phyloP scores from a whole-genome alignment of 2,113 vertebrate species.

The Pundamilia nyererei region DNA sequence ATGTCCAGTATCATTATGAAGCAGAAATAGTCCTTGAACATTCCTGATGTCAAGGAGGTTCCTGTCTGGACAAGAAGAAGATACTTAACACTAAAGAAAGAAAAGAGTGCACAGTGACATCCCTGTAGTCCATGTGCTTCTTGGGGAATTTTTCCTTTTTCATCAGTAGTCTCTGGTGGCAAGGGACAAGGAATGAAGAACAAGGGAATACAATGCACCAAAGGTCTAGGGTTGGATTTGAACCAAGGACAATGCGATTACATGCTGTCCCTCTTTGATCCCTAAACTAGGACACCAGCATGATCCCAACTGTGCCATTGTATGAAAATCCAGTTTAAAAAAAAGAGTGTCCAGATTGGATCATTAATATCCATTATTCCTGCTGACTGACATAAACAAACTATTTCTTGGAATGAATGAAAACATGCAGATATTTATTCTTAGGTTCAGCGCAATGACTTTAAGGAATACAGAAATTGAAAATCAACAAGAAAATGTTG shows the following conservation, averaged over 20 bases:
- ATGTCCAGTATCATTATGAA: slow-evolving; percentile 50
- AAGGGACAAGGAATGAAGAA: not conserved
- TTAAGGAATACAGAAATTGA: not conserved
- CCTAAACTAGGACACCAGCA: not conserved
- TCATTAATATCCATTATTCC: not conserved
- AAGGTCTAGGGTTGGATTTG: not conserved
- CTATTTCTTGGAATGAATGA: not conserved
- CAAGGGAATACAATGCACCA: not conserved
- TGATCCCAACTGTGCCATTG: not conserved
- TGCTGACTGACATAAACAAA: not conserved
- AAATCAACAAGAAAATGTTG: not conserved
- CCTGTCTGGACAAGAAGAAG: slow-evolving; percentile 21
- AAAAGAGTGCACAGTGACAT: not conserved
- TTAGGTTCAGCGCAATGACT: not conserved
- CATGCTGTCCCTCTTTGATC: not conserved
- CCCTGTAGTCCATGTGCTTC: not conserved
- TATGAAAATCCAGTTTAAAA: not conserved
- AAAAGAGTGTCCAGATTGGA: not conserved
- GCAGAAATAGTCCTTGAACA: slow-evolving; percentile 56
- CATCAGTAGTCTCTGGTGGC: not conserved
- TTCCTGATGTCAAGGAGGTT: slow-evolving; percentile 40
- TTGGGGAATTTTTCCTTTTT: not conserved
- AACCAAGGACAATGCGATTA: not conserved
- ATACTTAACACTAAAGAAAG: not conserved
- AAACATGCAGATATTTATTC: not conserved